phyloP scores from a whole-genome alignment of 2,797 vertebrate species.

The Peromyscus melanophrys region DNA sequence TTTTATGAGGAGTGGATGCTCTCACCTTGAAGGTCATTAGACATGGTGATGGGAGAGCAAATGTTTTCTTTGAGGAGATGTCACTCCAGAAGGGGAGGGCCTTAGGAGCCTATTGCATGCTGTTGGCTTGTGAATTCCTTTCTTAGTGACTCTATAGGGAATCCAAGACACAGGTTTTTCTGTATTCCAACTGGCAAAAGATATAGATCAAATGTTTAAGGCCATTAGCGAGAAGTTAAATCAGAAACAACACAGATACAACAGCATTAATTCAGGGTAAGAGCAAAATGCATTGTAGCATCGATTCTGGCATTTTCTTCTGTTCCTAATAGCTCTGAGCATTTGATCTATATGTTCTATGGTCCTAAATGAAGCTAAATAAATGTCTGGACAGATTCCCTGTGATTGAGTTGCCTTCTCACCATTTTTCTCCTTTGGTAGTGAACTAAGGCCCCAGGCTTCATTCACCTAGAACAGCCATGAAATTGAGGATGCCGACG shows the following conservation, averaged over 20 bases:
- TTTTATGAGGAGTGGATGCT: constrained; percentile 1
- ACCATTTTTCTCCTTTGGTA: constrained; percentile 71
- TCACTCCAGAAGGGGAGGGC: neutral
- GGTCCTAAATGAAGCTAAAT: constrained; percentile 71
- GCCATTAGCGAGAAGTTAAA: constrained; percentile 83
- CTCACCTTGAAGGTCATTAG: neutral
- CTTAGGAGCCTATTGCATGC: neutral
- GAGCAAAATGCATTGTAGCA: constrained; percentile 71
- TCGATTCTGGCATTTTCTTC: constrained; percentile 84
- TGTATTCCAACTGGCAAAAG: constrained; percentile 81
- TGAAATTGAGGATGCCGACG: constrained; percentile 9
- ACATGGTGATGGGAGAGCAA: neutral
- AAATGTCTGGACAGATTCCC: constrained; percentile 75
- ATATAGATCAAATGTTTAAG: constrained; percentile 85
- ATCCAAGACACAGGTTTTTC: constrained; percentile 74
- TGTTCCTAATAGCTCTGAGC: constrained; percentile 84
- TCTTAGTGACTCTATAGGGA: neutral
- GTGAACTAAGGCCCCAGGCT: constrained; percentile 36
- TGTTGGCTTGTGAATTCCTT: constrained; percentile 53
- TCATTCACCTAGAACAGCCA: constrained; percentile 62
- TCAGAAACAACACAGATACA: constrained; percentile 77
- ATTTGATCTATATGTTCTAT: constrained; percentile 84
- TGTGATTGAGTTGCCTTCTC: constrained; percentile 49
- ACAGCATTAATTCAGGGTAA: constrained; percentile 82
- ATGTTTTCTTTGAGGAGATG: neutral